Conservation (phyloP, 1,140 invertebrate species). For the Brachionus angularis region DNA sequence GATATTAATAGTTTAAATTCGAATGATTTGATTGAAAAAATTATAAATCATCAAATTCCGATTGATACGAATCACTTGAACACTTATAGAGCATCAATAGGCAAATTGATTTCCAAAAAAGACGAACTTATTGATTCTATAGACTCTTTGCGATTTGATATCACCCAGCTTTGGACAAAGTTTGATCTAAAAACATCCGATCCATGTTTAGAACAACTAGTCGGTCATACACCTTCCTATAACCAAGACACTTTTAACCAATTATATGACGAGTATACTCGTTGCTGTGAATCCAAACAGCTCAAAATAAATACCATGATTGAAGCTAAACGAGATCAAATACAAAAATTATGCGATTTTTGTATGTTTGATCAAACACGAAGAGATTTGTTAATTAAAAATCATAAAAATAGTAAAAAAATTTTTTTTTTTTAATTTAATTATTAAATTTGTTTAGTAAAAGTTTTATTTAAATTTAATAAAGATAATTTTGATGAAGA, state of each 20-base stretch:
- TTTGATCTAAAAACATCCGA: conserved; percentile 6
- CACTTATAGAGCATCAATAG: neutral
- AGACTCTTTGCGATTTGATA: neutral
- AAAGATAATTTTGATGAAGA: conserved; percentile 15
- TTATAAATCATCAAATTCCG: neutral
- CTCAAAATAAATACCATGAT: conserved; percentile 3
- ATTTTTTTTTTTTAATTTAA: no score
- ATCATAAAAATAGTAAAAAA: no score
- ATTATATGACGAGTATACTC: neutral
- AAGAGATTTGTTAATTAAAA: no score
- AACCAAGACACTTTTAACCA: conserved; percentile 10
- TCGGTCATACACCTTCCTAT: neutral
- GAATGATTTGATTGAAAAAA: conserved; percentile 5
- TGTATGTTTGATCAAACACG: conserved; percentile 13
- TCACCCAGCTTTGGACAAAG: neutral
- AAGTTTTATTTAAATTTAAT: neutral
- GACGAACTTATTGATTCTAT: neutral
- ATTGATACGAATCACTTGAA: neutral
- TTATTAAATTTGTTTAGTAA: no score
- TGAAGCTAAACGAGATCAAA: neutral
- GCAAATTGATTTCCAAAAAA: conserved; percentile 4
- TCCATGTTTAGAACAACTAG: neutral
- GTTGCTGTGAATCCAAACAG: conserved; percentile 7
- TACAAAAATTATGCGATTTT: neutral
- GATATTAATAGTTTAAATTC: neutral